These are phyloP conservation scores for Galeruca laticollis DNA, from an alignment of 2,888 invertebrate genomes.

Conservation along the genomic window DNA sequence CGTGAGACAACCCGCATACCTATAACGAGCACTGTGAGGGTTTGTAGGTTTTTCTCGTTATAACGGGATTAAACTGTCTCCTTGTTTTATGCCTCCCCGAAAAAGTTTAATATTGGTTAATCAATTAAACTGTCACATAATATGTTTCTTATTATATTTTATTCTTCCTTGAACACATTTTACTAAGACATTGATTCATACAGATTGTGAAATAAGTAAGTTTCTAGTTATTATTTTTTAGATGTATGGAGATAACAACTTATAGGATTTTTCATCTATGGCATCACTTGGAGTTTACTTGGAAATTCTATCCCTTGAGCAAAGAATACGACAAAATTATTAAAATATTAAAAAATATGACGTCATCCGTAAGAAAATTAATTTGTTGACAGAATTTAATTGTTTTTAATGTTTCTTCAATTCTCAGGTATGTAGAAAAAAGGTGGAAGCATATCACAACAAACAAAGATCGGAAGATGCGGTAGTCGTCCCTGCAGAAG, in stretches of 20 bases:
- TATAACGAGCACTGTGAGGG: too few relatives aligned
- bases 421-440: conserved; percentile 30
- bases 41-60: too few relatives aligned
- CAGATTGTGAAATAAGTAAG: neutral
- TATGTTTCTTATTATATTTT: too few relatives aligned
- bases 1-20: too few relatives aligned
- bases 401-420: neutral
- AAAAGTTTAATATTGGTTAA: too few relatives aligned
- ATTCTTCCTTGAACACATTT: too few relatives aligned
- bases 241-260: conserved; percentile 33
- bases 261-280: conserved; percentile 35
- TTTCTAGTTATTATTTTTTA: conserved; percentile 22
- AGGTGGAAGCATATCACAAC: conserved; percentile 15
- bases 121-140: too few relatives aligned
- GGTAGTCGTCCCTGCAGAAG: conserved; percentile 16
- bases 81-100: too few relatives aligned
- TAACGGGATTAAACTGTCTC: too few relatives aligned
- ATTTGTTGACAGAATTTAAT: neutral
- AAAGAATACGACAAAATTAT: conserved; percentile 17
- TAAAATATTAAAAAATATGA: conserved; percentile 24
- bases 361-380: conserved; percentile 30
- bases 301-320: conserved; percentile 29
- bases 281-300: conserved; percentile 37
- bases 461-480: neutral
- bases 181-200: too few relatives aligned